Base-by-base conservation (phyloP, 2,888 invertebrate species). In the Hedychridium roseum region DNA sequence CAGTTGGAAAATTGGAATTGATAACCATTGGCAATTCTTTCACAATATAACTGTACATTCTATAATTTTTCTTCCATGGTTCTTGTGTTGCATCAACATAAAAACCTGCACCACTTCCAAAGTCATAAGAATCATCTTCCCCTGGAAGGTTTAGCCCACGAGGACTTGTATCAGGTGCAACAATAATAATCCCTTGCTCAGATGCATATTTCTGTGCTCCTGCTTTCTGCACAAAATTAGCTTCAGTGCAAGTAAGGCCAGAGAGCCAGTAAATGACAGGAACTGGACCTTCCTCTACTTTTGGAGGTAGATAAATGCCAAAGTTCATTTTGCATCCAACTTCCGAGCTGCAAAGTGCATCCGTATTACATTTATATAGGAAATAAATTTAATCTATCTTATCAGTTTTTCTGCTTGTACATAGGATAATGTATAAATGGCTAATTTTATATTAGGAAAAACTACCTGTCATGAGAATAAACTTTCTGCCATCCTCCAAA, bases 121-220 rank as follows among this genome's bases (percentile, higher is more conserved):
- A 95, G 80, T 97, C 97, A 86, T 91, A 97, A 12, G 86, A 83
- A 23, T 94, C 95, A 73, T 93, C 90, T 80, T 98, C 94, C 0
- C 96, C 97, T 11, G 91, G 88, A 47, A 99, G 86, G 65, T 92
- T 90, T 7, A 92, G 85, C 3, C 91, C 93, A 66, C 97, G 84
- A 1, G 98, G 98, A 61, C 97, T 97, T 0, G 98, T 99, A 73
- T 99, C 99, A 0, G 98, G 97, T 50, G 90, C 91, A 2, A 99
- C 92, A 41, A 99, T 85, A 54, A 94, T 87, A 2, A 99, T 80
- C 0, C 91, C 91, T 72, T 91, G 85, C 70, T 94, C 85, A 2
- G 95, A 85, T 2, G 98, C 98, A 80, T 89, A 88, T 67, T 86
- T 86, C 82, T 99, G 99, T 53, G 92, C 91, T n/a, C 97, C 97